These are phyloP conservation scores for Erynnis tages DNA, from an alignment of 2,888 invertebrate species.

Conservation along the genomic window DNA sequence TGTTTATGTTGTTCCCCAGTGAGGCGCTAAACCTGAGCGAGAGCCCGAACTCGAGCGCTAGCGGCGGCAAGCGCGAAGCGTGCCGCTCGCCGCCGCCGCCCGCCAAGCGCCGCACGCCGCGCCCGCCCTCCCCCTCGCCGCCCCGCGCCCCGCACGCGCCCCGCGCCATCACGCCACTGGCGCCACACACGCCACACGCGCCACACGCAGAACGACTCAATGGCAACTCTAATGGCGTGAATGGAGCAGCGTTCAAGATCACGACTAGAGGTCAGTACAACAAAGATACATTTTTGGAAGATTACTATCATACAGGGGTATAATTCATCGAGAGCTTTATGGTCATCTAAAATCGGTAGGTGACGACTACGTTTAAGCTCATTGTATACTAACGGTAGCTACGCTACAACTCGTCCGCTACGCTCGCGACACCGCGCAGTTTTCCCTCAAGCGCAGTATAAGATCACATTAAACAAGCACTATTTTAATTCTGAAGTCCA, in stretches of 20 bases:
- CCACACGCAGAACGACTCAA: constrained; percentile 39
- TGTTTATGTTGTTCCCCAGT: constrained; percentile 57
- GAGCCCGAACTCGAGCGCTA: constrained; percentile 70
- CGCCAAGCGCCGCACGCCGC: constrained; percentile 78
- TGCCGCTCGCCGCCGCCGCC: constrained; percentile 83
- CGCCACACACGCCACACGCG: constrained; percentile 31
- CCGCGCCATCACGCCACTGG: constrained; percentile 21
- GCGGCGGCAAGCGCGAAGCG: constrained; percentile 69
- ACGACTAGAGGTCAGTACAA: constrained; percentile 86
- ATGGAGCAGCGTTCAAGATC: constrained; percentile 91
- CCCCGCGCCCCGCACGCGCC: constrained; percentile 74
- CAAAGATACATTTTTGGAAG: background rate
- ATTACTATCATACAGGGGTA: too few relatives aligned
- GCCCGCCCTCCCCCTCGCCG: constrained; percentile 51
- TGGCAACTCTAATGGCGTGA: constrained; percentile 49
- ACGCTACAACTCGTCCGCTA: too few relatives aligned
- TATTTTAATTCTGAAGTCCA: too few relatives aligned
- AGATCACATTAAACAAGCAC: too few relatives aligned
- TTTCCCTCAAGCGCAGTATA: too few relatives aligned
- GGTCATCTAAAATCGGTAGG: too few relatives aligned
- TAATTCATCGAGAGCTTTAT: too few relatives aligned
- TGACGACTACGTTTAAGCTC: too few relatives aligned
- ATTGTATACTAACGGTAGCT: too few relatives aligned
- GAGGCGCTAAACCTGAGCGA: constrained; percentile 93
- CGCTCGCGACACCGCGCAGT: too few relatives aligned